phyloP scores from a whole-genome alignment of 2,113 vertebrate species.

The Girardinichthys multiradiatus region DNA sequence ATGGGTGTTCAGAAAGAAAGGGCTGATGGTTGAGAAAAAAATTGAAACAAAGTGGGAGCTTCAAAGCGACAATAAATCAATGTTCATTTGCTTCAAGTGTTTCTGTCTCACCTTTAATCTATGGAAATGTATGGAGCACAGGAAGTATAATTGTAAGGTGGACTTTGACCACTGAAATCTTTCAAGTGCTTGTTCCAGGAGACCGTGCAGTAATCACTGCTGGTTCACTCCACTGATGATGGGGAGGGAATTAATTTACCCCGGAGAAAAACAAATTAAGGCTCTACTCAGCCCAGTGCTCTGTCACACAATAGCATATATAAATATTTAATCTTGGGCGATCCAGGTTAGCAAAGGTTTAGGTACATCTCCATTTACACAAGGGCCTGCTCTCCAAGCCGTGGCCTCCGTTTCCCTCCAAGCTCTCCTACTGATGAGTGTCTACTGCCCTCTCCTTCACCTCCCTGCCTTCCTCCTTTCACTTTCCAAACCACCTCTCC shows the following conservation, averaged over 20 bases:
- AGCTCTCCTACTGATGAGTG: slow-evolving; percentile 68
- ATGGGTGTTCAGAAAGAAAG: slow-evolving; percentile 21
- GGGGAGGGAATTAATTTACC: slow-evolving; percentile 81
- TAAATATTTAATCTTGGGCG: slow-evolving; percentile 85
- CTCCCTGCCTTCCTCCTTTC: slow-evolving; percentile 59
- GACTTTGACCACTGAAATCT: slow-evolving; percentile 78
- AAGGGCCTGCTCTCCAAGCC: slow-evolving; percentile 72
- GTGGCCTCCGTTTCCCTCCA: slow-evolving; percentile 61
- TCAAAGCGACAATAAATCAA: slow-evolving; percentile 22
- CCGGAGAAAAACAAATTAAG: slow-evolving; percentile 83
- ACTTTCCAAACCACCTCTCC: slow-evolving; percentile 46
- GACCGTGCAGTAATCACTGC: slow-evolving; percentile 73
- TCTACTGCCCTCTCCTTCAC: slow-evolving; percentile 67
- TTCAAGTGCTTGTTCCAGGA: slow-evolving; percentile 72
- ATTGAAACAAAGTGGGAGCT: slow-evolving; percentile 16
- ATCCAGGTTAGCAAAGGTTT: slow-evolving; percentile 84
- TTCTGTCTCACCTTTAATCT: slow-evolving; percentile 79
- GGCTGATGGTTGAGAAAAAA: slow-evolving; percentile 1
- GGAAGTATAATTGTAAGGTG: slow-evolving; percentile 81
- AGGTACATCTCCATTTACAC: slow-evolving; percentile 82
- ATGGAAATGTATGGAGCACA: slow-evolving; percentile 78
- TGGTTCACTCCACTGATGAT: slow-evolving; percentile 71
- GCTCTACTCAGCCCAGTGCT: slow-evolving; percentile 57
- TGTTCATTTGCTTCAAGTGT: slow-evolving; percentile 55
- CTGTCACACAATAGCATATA: slow-evolving; percentile 83